Evolutionary conservation across 2,888 invertebrate genomes (phyloP).

Genomic region (Hydrotaea cyrtoneurina): DNA sequence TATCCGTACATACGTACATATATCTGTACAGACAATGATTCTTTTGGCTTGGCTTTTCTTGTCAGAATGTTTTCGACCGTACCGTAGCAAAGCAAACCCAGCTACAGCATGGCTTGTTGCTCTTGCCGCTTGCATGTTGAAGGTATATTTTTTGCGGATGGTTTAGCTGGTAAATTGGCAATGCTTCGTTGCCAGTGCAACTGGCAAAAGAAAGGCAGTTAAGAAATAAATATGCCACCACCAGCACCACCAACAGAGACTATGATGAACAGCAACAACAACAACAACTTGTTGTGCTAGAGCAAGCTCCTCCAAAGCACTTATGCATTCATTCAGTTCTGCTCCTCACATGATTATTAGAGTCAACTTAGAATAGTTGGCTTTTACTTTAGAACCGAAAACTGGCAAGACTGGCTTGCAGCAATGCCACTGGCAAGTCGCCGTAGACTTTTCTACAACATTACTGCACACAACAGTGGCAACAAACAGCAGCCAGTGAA

Average conservation of each 20-base stretch:
- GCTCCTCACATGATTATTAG: slow-evolving; percentile 15
- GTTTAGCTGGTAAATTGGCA: slow-evolving; percentile 64
- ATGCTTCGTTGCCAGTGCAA: slow-evolving; percentile 57
- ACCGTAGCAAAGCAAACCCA: too few species aligned
- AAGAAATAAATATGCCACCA: slow-evolving; percentile 33
- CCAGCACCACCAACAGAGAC: slow-evolving; percentile 17
- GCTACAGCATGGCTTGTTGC: background rate
- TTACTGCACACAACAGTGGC: too few species aligned
- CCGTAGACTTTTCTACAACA: background rate
- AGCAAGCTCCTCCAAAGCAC: background rate
- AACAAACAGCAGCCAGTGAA: too few species aligned
- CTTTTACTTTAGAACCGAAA: background rate
- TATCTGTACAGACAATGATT: background rate
- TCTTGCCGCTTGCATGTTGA: slow-evolving; percentile 55
- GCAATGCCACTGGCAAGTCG: slow-evolving; percentile 6
- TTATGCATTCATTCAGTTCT: slow-evolving; percentile 18
- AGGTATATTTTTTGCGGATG: slow-evolving; percentile 62
- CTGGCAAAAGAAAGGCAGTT: slow-evolving; percentile 29
- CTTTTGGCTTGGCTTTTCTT: background rate
- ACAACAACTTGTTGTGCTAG: slow-evolving; percentile 1
- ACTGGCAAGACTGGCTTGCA: slow-evolving; percentile 16
- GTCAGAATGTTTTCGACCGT: slow-evolving; percentile 8
- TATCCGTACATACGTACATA: too few species aligned
- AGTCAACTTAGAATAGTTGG: slow-evolving; percentile 33
- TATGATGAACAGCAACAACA: background rate